Base-by-base conservation (phyloP, 2,888 invertebrate genomes). In the Seira musarum region DNA sequence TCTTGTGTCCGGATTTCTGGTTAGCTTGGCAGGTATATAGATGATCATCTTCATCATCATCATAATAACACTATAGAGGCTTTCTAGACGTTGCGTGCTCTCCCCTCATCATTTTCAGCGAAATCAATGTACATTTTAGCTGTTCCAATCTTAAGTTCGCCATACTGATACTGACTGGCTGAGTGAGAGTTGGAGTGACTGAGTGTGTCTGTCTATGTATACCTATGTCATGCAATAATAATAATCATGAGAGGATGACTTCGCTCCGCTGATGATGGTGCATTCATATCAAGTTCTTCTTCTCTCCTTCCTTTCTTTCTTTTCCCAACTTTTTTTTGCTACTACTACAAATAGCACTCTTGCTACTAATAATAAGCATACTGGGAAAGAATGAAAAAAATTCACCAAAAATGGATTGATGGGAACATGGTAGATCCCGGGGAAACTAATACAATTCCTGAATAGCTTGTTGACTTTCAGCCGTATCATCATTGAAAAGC, bases 391-490 rank as follows among this genome's bases (percentile, higher is more conserved):
- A 30, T 30, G 30, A 30, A 30, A 30, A n/a, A 30, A 30, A 30
- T 30, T 2, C 30, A 30, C 30, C 30, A 30, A 30, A 30, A 30
- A 30, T 30, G 30, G 8, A 30, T 30, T 30, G 30, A 30, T 30
- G 30, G 30, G 30, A 30, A 30, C 30, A 8, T 2, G 30, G 8
- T 30, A 30, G 30, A 30, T 30, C 30, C 30, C 30, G 3, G 30
- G 30, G 30, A 30, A 30, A 30, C 30, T 30, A 30, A 30, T 30
- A 30, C 30, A 30, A 30, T 8, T 30, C 30, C 30, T 30, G 30
- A 68, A 75, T 76, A 24, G 64, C 76, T 76, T 76, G 76, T 76
- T 76, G 76, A 76, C 76, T 76, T 76, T 53, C 67, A 74, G 60
- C 22, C 40, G 63, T 21, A 53, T 70, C 64, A 65, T 53, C 64